Base-by-base conservation (phyloP, 2,888 invertebrate genomes). In the Pyrrhosoma nymphula region DNA sequence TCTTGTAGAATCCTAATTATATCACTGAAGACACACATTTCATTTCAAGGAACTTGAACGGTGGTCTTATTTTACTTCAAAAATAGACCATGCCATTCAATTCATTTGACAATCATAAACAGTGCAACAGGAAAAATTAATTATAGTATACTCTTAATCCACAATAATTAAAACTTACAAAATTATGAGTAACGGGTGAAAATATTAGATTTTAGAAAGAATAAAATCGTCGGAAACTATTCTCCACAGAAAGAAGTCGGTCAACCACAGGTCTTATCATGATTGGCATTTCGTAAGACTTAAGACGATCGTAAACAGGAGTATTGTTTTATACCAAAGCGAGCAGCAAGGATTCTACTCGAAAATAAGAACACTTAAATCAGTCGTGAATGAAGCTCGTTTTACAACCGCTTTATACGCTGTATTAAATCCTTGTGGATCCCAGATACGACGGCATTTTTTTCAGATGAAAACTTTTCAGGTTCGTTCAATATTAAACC, bases 401-500 rank as follows among this genome's bases (percentile, higher is more conserved):
- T 82, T 82, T 82, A 82, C 35, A 35, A 35, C 82, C 30, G 26
- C 30, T 14, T 10, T 82, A 26, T 82, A 82, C 18, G 35, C 82
- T 35, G 82, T 16, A 82, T 35, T 35, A 82, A 82, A 82, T 69
- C 82, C 82, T 82, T 35, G 82, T 82, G 82, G 82, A 18, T 35
- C 35, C 82, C 16, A 16, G 35, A 35, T 30, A 82, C 35, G n/a
- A 69, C n/a, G n/a, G 69, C 0, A 82, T 82, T 82, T 82, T 35
- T 82, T 82, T 82, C 35, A 35, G 82, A 26, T 6, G 35, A 82
- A 82, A 82, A 82, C 30, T 35, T 69, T n/a, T 82, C 82, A 82
- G 82, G 82, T 82, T 82, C 82, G 82, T 82, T 82, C 82, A 35
- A 82, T 82, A 82, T 82, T 82, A 82, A 82, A 82, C 35, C 35